These are phyloP conservation scores for Carcinoscorpius rotundicauda DNA, from an alignment of 1,140 invertebrate genomes.

Conservation along the genomic window DNA sequence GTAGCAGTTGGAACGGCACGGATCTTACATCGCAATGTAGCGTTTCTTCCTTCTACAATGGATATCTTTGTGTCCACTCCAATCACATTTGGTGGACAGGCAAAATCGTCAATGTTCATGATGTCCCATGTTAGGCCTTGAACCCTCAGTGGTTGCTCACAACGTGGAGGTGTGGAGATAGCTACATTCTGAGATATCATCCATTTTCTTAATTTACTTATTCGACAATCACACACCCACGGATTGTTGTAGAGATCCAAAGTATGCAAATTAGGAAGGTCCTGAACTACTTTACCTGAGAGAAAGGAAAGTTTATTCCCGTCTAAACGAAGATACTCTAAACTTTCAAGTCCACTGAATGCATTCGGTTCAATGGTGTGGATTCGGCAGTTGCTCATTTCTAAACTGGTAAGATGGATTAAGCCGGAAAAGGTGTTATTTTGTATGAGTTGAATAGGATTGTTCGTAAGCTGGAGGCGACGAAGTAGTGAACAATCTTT, in stretches of 20 bases:
- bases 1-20: slow-evolving; percentile 61
- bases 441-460: slow-evolving; percentile 52
- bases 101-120: slow-evolving; percentile 56
- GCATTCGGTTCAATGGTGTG: slow-evolving; percentile 42
- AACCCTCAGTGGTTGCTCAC: slow-evolving; percentile 52
- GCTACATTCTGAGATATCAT: slow-evolving; percentile 57
- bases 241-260: slow-evolving; percentile 63
- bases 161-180: slow-evolving; percentile 50
- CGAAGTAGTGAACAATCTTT: slow-evolving; percentile 54
- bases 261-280: slow-evolving; percentile 18
- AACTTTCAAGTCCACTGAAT: slow-evolving; percentile 56
- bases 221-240: slow-evolving; percentile 74
- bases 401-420: slow-evolving; percentile 54
- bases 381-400: slow-evolving; percentile 55
- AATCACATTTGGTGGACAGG: slow-evolving; percentile 63
- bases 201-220: slow-evolving; percentile 62
- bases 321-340: slow-evolving; percentile 70
- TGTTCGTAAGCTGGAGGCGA: slow-evolving; percentile 56
- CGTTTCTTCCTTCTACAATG: slow-evolving; percentile 29
- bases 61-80: slow-evolving; percentile 39
- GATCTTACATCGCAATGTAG: slow-evolving; percentile 64
- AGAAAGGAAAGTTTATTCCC: slow-evolving; percentile 58
- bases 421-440: slow-evolving; percentile 54
- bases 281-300: slow-evolving; percentile 23
- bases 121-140: slow-evolving; percentile 51